Percentiles rank a stretch among this genome's conserved stretches.
phyloP scores from a whole-genome alignment of 2,797 vertebrate species.

The Gambusia yucatana region DNA sequence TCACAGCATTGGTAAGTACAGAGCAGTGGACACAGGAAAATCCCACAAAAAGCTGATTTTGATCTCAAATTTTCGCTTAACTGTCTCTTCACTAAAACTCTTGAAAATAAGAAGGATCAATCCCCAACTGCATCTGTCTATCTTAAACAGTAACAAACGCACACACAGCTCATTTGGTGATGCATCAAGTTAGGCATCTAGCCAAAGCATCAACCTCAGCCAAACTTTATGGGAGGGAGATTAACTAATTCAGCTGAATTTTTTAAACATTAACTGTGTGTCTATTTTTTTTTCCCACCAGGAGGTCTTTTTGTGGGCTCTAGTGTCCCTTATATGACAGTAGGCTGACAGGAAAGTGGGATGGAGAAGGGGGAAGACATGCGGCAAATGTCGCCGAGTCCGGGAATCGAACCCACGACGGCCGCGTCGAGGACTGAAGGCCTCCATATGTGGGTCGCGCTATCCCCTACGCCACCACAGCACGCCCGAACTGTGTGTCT shows the following conservation, averaged over 20 bases:
- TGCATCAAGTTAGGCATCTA: constrained; percentile 30
- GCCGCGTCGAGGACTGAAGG: too few relatives aligned
- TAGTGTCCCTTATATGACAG: too few relatives aligned
- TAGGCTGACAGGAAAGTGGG: too few relatives aligned
- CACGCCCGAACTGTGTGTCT: not conserved
- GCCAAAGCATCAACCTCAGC: constrained; percentile 7
- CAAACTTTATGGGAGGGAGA: constrained; percentile 11
- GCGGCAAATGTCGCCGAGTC: too few relatives aligned
- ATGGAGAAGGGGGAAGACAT: too few relatives aligned
- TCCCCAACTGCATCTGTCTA: constrained; percentile 22
- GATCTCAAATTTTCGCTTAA: not conserved
- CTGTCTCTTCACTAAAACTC: constrained; percentile 28
- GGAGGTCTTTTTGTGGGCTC: too few relatives aligned
- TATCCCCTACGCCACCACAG: too few relatives aligned
- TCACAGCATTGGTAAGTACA: constrained; percentile 62
- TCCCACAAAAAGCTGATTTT: constrained; percentile 8
- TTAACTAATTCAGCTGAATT: constrained; percentile 1
- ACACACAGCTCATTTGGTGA: constrained; percentile 20
- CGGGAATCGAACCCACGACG: too few relatives aligned
- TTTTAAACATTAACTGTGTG: constrained; percentile 4
- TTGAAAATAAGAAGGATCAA: constrained; percentile 16
- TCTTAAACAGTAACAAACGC: constrained; percentile 29
- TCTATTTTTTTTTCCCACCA: not conserved
- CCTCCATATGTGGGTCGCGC: too few relatives aligned
- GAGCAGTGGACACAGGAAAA: constrained; percentile 41